phyloP scores from a whole-genome alignment of 2,113 vertebrate genomes.

The Hipposideros armiger region DNA sequence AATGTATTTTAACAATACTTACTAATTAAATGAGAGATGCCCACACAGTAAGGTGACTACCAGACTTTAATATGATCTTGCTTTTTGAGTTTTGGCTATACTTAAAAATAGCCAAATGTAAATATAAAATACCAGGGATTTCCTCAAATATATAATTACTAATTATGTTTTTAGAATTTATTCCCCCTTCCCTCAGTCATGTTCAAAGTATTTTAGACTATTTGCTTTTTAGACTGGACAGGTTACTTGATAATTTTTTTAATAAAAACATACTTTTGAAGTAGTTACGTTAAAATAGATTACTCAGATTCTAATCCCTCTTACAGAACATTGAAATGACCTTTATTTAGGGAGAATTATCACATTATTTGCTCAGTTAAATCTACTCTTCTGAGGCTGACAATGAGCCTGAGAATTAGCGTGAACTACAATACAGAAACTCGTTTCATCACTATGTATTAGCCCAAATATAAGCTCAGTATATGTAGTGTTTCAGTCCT shows the following conservation, averaged over 20 bases:
- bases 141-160: slow-evolving; percentile 47
- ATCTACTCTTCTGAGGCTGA: background rate
- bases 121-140: background rate
- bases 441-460: background rate
- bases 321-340: background rate
- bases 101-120: slow-evolving; percentile 40
- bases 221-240: slow-evolving; percentile 10
- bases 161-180: background rate
- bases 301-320: background rate
- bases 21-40: background rate
- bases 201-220: slow-evolving; percentile 25
- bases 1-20: slow-evolving; percentile 35
- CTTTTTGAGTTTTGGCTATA: background rate
- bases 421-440: background rate
- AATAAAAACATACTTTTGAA: slow-evolving; percentile 17
- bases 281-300: slow-evolving; percentile 16
- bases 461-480: background rate
- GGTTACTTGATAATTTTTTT: slow-evolving; percentile 4
- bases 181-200: background rate
- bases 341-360: background rate
- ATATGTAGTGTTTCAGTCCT: background rate
- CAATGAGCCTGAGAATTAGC: background rate
- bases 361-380: slow-evolving; percentile 25
- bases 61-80: background rate
- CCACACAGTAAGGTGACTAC: background rate